A percentile compares a stretch with the other conserved stretches of the same genome.
These are phyloP conservation scores for Eriosoma lanigerum DNA, from an alignment of 1,140 invertebrate genomes.

Conservation along the genomic window DNA sequence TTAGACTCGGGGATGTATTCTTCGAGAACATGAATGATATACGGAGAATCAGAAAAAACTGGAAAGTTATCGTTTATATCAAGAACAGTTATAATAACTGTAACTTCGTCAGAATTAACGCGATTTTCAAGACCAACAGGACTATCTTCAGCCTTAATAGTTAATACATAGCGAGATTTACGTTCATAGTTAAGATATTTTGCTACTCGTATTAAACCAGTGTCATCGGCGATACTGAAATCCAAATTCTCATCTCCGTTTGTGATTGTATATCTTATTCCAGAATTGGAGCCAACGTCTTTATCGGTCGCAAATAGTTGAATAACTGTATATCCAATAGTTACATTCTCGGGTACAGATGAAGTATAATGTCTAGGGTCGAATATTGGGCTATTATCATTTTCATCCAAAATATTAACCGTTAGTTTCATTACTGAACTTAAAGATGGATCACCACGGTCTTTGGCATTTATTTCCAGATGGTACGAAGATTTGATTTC, in stretches of 20 bases:
- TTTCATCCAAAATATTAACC: conserved; percentile 83
- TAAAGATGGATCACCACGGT: conserved; percentile 82
- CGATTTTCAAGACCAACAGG: conserved; percentile 66
- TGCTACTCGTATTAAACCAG: conserved; percentile 82
- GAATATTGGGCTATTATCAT: conserved; percentile 92
- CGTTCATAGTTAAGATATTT: conserved; percentile 92
- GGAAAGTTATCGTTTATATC: conserved; percentile 96
- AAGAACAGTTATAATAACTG: conserved; percentile 67
- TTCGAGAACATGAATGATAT: conserved; percentile 89
- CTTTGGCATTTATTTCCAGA: conserved; percentile 78
- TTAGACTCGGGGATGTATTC: conserved; percentile 65
- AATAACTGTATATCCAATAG: conserved; percentile 84
- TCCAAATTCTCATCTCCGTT: conserved; percentile 88
- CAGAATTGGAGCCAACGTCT: conserved; percentile 85
- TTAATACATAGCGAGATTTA: conserved; percentile 78
- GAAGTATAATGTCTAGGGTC: conserved; percentile 84
- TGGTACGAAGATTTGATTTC: conserved; percentile 81
- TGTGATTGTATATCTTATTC: conserved; percentile 82
- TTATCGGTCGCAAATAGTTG: conserved; percentile 89
- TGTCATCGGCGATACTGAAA: conserved; percentile 86
- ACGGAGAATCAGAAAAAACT: conserved; percentile 86
- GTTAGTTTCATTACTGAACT: conserved; percentile 70
- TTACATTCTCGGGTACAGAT: conserved; percentile 88
- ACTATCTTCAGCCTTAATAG: conserved; percentile 85
- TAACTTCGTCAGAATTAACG: conserved; percentile 70